phyloP scores from a whole-genome alignment of 92 coral and sea anemone genomes.

The Hydrozoanthus gracilis region DNA sequence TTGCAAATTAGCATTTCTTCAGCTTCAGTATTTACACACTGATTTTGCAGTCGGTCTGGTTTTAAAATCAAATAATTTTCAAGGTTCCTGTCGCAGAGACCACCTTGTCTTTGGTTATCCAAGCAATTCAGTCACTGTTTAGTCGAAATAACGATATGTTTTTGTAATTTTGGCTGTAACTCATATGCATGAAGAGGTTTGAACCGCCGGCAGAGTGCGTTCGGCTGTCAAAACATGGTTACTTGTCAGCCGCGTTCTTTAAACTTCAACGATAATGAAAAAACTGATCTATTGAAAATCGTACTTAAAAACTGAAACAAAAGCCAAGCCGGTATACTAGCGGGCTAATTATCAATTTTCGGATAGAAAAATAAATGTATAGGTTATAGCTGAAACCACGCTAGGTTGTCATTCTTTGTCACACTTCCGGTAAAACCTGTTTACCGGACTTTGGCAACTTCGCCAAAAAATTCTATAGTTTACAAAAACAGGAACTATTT shows the following conservation, averaged over 20 bases:
- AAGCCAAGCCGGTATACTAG: background rate
- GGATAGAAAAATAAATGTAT: background rate
- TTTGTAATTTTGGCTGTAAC: background rate
- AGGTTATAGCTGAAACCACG: background rate
- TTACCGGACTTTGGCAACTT: background rate
- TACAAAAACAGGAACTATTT: background rate
- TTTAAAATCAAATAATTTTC: background rate
- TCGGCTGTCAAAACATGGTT: background rate
- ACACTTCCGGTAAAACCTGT: conserved; percentile 3
- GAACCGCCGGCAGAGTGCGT: background rate
- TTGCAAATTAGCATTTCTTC: background rate
- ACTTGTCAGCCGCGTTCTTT: background rate
- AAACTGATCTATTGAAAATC: background rate
- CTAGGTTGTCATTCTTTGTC: background rate
- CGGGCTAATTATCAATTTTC: background rate
- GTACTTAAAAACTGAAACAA: background rate
- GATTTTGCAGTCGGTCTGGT: background rate
- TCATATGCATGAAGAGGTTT: background rate
- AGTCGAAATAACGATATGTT: background rate
- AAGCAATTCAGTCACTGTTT: background rate
- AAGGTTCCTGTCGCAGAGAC: background rate
- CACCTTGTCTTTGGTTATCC: background rate
- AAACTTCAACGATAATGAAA: background rate
- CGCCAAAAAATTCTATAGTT: background rate
- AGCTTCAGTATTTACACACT: background rate